A percentile compares a stretch with the other conserved stretches of the same genome.
Evolutionary conservation across 1,140 invertebrate species (phyloP).

Genomic region (Antheraea mylitta): DNA sequence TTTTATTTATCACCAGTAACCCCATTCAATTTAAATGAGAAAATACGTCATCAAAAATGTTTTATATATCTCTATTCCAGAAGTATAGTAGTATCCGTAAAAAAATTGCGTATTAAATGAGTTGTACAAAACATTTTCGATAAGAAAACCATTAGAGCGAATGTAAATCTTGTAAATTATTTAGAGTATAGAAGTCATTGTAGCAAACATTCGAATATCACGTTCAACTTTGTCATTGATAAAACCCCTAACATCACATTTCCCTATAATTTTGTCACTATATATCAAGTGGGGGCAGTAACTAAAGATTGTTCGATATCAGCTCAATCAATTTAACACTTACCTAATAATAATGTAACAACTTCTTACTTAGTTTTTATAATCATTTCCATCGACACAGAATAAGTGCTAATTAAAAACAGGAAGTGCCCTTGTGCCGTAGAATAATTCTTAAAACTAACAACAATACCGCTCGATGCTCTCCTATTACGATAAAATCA

Average conservation of each 20-base stretch:
- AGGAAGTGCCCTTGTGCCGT: slow-evolving; percentile 78
- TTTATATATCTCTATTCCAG: slow-evolving; percentile 65
- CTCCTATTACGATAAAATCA: slow-evolving; percentile 78
- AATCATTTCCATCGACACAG: slow-evolving; percentile 77
- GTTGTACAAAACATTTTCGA: slow-evolving; percentile 61
- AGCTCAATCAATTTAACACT: slow-evolving; percentile 78
- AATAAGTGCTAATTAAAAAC: slow-evolving; percentile 79
- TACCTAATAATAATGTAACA: slow-evolving; percentile 79
- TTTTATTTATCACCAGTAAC: background rate
- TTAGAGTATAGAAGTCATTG: slow-evolving; percentile 35
- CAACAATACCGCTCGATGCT: slow-evolving; percentile 77
- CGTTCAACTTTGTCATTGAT: slow-evolving; percentile 77
- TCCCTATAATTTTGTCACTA: slow-evolving; percentile 75
- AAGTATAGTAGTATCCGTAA: slow-evolving; percentile 32
- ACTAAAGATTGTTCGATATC: slow-evolving; percentile 76
- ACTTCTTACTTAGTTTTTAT: slow-evolving; percentile 75
- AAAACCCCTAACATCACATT: slow-evolving; percentile 76
- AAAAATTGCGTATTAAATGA: slow-evolving; percentile 49
- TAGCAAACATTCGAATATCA: slow-evolving; percentile 50
- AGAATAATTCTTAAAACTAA: slow-evolving; percentile 75
- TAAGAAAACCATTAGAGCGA: slow-evolving; percentile 30
- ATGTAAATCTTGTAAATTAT: slow-evolving; percentile 11
- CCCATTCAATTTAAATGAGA: background rate
- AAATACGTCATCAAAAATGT: slow-evolving; percentile 51
- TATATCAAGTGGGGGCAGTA: slow-evolving; percentile 72